These are phyloP conservation scores for Trachurus trachurus DNA, from an alignment of 2,797 vertebrate species.

Conservation along the genomic window DNA sequence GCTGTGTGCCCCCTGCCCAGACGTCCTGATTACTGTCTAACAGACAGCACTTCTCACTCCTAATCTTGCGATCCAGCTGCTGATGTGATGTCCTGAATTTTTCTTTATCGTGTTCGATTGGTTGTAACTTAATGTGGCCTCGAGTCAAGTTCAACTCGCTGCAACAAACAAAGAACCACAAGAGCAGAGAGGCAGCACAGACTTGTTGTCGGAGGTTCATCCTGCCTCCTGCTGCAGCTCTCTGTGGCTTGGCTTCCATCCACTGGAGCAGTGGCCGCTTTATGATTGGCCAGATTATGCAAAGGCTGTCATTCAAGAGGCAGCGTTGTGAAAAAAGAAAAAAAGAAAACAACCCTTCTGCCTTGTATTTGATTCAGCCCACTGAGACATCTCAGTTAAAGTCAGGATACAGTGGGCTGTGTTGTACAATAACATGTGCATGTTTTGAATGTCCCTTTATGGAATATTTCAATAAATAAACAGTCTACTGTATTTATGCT, in stretches of 20 bases:
- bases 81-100: constrained; percentile 2
- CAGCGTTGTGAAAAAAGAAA: not conserved
- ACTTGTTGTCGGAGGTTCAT: not conserved
- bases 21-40: not conserved
- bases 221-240: constrained; percentile 1
- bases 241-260: not conserved
- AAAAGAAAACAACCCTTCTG: not conserved
- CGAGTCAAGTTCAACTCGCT: not conserved
- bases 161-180: not conserved
- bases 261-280: constrained; percentile 5
- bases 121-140: constrained; percentile 12
- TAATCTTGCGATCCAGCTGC: not conserved
- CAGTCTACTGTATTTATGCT: not conserved
- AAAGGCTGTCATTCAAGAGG: not conserved
- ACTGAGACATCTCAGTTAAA: not conserved
- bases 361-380: not conserved
- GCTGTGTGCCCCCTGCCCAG: too few relatives aligned
- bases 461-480: constrained; percentile 2
- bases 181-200: constrained; percentile 4
- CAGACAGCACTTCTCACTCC: not conserved
- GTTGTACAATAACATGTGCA: too few relatives aligned
- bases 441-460: not conserved
- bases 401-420: not conserved
- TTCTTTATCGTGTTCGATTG: not conserved
- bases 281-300: constrained; percentile 8